Percentiles rank a stretch among this genome's conserved stretches.
These are phyloP conservation scores for Euschistus heros DNA, from an alignment of 1,140 invertebrate genomes.

Conservation along the genomic window DNA sequence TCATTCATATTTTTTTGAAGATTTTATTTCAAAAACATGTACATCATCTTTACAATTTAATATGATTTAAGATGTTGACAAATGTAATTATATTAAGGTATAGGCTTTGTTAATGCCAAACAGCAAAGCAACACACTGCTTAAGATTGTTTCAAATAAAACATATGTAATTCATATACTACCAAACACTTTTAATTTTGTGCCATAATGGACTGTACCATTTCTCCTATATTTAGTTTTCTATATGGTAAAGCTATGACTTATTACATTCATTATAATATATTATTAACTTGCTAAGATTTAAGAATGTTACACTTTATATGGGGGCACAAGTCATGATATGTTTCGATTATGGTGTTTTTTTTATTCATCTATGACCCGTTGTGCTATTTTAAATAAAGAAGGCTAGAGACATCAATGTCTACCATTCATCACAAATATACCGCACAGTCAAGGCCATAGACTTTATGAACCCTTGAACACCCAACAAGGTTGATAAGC, in stretches of 20 bases:
- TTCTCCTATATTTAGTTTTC: constrained; percentile 25
- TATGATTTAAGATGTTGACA: constrained; percentile 24
- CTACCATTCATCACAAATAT: constrained; percentile 17
- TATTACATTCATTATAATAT: constrained; percentile 27
- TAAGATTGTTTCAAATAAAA: constrained; percentile 22
- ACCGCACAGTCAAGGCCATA: constrained; percentile 14
- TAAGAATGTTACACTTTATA: constrained; percentile 31
- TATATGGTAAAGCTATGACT: constrained; percentile 26
- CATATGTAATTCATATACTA: constrained; percentile 16
- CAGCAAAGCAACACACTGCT: constrained; percentile 26
- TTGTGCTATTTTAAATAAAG: constrained; percentile 20
- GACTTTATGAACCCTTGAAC: constrained; percentile 22
- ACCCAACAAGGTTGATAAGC: constrained; percentile 24
- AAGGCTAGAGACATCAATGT: constrained; percentile 36
- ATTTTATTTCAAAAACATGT: constrained; percentile 27
- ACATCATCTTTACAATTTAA: constrained; percentile 24
- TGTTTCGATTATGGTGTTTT: constrained; percentile 31
- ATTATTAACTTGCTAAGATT: constrained; percentile 29
- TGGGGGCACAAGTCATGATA: constrained; percentile 31
- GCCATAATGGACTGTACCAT: constrained; percentile 26
- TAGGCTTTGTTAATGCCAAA: constrained; percentile 21
- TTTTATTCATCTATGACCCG: constrained; percentile 22
- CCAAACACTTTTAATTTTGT: constrained; percentile 24
- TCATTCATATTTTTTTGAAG: too few relatives aligned
- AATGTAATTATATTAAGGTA: constrained; percentile 18